Percentiles rank a stretch among this genome's conserved stretches.
Conservation (phyloP, 2,888 invertebrate species). For the Lithophane semibrunnea region DNA sequence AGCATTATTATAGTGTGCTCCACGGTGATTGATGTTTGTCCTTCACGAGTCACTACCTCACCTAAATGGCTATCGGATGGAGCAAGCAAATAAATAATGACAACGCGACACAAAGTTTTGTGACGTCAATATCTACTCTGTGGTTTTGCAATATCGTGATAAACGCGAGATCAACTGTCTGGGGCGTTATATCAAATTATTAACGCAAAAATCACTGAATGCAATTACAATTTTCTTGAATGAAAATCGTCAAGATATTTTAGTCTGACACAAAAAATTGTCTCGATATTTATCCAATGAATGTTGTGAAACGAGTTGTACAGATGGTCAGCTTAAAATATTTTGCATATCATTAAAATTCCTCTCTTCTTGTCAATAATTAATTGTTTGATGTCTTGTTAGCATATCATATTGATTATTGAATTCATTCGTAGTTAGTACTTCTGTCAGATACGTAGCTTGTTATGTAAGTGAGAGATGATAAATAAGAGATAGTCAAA, state of each 20-base stretch:
- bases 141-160: slow-evolving; percentile 66
- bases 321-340: slow-evolving; percentile 33
- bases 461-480: slow-evolving; percentile 59
- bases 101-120: slow-evolving; percentile 67
- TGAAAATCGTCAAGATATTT: slow-evolving; percentile 19
- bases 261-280: neutral
- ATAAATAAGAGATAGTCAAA: slow-evolving; percentile 58
- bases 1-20: slow-evolving; percentile 34
- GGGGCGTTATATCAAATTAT: slow-evolving; percentile 22
- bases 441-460: slow-evolving; percentile 35
- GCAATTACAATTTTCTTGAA: slow-evolving; percentile 21
- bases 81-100: slow-evolving; percentile 66
- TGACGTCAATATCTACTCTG: slow-evolving; percentile 70
- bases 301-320: slow-evolving; percentile 41
- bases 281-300: slow-evolving; percentile 34
- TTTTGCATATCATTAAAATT: slow-evolving; percentile 56
- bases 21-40: slow-evolving; percentile 68
- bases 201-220: slow-evolving; percentile 10
- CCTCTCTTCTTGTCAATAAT: slow-evolving; percentile 55
- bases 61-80: slow-evolving; percentile 72
- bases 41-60: slow-evolving; percentile 75
- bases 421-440: slow-evolving; percentile 47
- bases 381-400: slow-evolving; percentile 50
- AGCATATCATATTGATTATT: slow-evolving; percentile 43
- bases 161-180: slow-evolving; percentile 57